Percentiles rank a stretch among this genome's conserved stretches.
phyloP scores from a whole-genome alignment of 2,797 vertebrate genomes.

The Propithecus deckenii region DNA sequence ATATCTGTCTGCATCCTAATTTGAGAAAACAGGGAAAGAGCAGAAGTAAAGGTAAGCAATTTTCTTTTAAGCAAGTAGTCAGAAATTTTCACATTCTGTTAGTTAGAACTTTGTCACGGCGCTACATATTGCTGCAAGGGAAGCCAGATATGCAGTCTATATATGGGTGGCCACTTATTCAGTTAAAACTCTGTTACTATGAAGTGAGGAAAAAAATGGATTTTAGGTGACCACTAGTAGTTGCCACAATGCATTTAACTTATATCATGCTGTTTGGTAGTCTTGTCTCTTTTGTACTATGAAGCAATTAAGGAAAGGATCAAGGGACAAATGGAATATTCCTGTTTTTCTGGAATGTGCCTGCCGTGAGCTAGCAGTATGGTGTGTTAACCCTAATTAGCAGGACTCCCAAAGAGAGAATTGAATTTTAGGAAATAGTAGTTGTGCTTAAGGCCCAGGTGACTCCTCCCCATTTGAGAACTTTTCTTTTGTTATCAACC shows the following conservation, averaged over 20 bases:
- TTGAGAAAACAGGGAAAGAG: not conserved
- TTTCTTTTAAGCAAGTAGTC: not conserved
- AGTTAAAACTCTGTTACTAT: not conserved
- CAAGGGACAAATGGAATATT: not conserved
- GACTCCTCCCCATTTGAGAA: not conserved
- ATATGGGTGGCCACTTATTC: not conserved
- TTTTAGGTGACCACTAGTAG: not conserved
- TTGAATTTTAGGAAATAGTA: not conserved
- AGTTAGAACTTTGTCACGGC: not conserved
- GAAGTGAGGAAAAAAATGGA: slow-evolving; percentile 26
- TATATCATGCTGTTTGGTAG: not conserved
- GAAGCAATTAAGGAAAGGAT: not conserved
- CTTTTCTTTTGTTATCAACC: not conserved
- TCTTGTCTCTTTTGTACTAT: not conserved
- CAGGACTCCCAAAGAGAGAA: not conserved
- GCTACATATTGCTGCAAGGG: not conserved
- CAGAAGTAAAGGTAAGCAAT: not conserved
- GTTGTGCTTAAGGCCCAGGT: not conserved
- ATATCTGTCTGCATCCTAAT: not conserved
- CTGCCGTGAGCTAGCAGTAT: not conserved
- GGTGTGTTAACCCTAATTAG: not conserved
- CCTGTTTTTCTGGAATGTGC: not conserved
- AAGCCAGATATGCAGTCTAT: not conserved
- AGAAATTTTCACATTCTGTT: not conserved
- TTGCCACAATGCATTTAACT: not conserved